These are phyloP conservation scores for Acrossocheilus wenchowensis DNA, from an alignment of 2,797 vertebrate species.

Conservation along the genomic window DNA sequence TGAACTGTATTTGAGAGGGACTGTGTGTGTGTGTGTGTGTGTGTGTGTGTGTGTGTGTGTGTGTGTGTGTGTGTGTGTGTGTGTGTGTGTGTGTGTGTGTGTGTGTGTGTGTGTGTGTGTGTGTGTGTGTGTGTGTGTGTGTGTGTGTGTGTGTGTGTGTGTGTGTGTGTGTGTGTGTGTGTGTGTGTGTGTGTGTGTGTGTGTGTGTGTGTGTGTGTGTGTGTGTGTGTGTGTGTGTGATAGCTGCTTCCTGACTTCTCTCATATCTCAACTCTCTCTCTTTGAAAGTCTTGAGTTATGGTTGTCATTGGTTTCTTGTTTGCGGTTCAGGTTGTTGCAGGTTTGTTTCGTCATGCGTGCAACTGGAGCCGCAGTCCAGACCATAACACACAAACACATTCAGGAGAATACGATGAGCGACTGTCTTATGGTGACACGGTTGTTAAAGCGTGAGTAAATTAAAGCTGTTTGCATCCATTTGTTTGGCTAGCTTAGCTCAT, in stretches of 20 bases:
- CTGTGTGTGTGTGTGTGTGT: too few species aligned
- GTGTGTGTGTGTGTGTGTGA: background rate
- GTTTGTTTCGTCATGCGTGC: constrained; percentile 57
- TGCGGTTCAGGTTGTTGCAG: constrained; percentile 46
- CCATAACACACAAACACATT: constrained; percentile 30
- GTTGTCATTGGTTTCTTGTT: constrained; percentile 45
- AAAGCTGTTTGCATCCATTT: constrained; percentile 47
- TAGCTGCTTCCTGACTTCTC: background rate
- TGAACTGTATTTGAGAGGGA: background rate
- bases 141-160: too few species aligned
- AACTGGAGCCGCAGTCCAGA: background rate
- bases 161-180: too few species aligned
- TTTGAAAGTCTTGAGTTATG: constrained; percentile 35
- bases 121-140: background rate
- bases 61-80: too few species aligned
- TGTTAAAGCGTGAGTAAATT: constrained; percentile 39
- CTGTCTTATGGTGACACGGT: background rate
- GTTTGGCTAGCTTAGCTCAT: constrained; percentile 23
- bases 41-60: too few species aligned
- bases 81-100: too few species aligned
- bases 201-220: too few species aligned
- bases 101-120: background rate
- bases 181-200: too few species aligned
- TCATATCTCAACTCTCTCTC: constrained; percentile 16
- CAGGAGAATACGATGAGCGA: background rate